Base-by-base conservation (phyloP, 2,888 invertebrate genomes). In the Lasioglossum marginatum region DNA sequence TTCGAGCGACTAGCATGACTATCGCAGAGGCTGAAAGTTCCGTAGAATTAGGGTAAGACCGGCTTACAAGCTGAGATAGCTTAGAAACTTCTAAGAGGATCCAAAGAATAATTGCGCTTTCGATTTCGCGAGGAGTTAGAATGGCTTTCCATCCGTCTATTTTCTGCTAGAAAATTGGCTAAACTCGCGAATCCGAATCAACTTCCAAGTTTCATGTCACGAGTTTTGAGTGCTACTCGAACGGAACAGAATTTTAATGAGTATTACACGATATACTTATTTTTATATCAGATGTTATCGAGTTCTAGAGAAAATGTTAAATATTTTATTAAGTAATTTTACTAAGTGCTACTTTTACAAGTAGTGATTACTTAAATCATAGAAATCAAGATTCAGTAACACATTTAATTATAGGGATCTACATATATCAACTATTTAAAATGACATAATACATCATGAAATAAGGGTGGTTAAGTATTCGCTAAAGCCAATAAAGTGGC, bases 1-100 rank as follows among this genome's bases (percentile, higher is more conserved):
- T 78, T 76, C 77, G 83, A 63, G 77, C 79, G 81, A 79, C 81
- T 79, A 78, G 75, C 78, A 60, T 81, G 76, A 82, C 77, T 82
- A 37, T 68, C 63, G 72, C 78, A 63, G 63, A 16, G 70, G 23
- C 66, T 76, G 72, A 60, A 86, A 88, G 75, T 83, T 88, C 27
- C 81, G 48, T 12, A 27, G 82, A 88, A 88, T 88, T 82, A 76
- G 88, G 88, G 81, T 86, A 88, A 87, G 81, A 86, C 83, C 68
- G 70, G 83, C 88, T 88, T 88, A 84, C 86, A 83, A 88, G 80
- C 88, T 80, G 80, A 86, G 81, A 84, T 79, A 87, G 73, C 83
- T 88, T 88, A 83, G 79, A 82, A 86, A 88, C 82, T 86, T 88
- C 77, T 88, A 88, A 88, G 88, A 88, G 88, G 88, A 88, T 88